Evolutionary conservation across 2,888 invertebrate species (phyloP), one percentile per base, ranked within the genome.

Genomic region (Sarcophaga variegata): DNA sequence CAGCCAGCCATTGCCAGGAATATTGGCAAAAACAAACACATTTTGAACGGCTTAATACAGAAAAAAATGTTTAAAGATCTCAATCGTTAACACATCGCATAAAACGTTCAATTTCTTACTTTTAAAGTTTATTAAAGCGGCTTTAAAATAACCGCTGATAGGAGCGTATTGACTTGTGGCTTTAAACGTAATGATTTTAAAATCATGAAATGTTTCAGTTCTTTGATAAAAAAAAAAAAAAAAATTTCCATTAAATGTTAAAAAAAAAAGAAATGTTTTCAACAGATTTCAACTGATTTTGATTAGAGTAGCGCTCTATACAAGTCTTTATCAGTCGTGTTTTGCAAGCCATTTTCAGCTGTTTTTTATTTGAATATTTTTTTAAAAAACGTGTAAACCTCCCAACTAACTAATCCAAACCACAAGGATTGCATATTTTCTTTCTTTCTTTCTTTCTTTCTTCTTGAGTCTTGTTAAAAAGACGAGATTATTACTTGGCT

Each of bases 61-160:
- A 37, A 37, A 37, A 37, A 6, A 84, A 84, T 76, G 75, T 84
- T 88, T 77, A 87, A 87, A 86, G 89, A 89, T 88, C 89, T 89
- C 88, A 86, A 89, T 89, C 89, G 87, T 83, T 81, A 85, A 88
- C 87, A 82, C 88, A 37, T 37, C 10, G 12, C 54, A 89, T 87
- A 89, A 89, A 89, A 88, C 89, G 88, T 87, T 89, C 89, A 88
- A 76, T 75, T 75, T 14, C 69, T 70, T 54, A 54, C n/a, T 54
- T 70, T 75, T 11, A 54, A 14, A 3, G 27, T 37, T 49, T 54
- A 74, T 75, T 86, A 77, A 85, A 84, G 79, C 70, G 79, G 71
- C 47, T 69, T 20, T 20, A 12, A 11, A 49, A 22, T 11, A 49
- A 22, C 11, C 20, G 37, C 67, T 74, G 6, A 37, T 37, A 37